Evolutionary conservation across 2,113 vertebrate genomes (phyloP).

Genomic region (Psophia crepitans): DNA sequence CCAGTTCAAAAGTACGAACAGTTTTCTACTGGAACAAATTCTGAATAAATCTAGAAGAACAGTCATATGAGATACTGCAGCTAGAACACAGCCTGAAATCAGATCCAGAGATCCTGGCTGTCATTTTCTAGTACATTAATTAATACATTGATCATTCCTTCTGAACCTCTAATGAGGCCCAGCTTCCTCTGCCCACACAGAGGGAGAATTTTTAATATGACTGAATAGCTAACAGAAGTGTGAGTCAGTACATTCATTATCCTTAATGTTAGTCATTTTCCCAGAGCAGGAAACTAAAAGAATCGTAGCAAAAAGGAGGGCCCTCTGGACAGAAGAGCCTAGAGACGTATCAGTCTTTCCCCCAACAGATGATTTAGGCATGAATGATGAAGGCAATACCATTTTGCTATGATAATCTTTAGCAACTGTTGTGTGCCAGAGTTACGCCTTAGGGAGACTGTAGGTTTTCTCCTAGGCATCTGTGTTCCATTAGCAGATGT

Average conservation of each 20-base stretch:
- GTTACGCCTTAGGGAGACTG: background rate
- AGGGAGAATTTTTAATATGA: background rate
- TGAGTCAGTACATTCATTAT: conserved; percentile 12
- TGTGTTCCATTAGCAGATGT: background rate
- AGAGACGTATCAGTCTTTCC: background rate
- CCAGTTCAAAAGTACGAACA: background rate
- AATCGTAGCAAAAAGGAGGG: background rate
- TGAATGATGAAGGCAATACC: background rate
- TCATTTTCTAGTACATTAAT: conserved; percentile 17
- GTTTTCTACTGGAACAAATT: background rate
- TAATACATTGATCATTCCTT: conserved; percentile 3
- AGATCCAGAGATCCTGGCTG: background rate
- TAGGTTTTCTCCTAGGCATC: background rate
- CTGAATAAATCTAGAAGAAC: background rate
- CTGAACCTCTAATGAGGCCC: conserved; percentile 9
- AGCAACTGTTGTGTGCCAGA: background rate
- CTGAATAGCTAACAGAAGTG: background rate
- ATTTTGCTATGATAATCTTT: background rate
- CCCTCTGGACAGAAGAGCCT: background rate
- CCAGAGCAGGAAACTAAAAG: background rate
- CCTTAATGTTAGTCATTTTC: background rate
- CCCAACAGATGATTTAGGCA: background rate
- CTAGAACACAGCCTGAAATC: background rate
- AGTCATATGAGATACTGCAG: background rate
- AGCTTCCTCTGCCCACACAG: background rate